These are phyloP conservation scores for Silvanus unidentatus DNA, from an alignment of 2,888 invertebrate species.

Conservation along the genomic window DNA sequence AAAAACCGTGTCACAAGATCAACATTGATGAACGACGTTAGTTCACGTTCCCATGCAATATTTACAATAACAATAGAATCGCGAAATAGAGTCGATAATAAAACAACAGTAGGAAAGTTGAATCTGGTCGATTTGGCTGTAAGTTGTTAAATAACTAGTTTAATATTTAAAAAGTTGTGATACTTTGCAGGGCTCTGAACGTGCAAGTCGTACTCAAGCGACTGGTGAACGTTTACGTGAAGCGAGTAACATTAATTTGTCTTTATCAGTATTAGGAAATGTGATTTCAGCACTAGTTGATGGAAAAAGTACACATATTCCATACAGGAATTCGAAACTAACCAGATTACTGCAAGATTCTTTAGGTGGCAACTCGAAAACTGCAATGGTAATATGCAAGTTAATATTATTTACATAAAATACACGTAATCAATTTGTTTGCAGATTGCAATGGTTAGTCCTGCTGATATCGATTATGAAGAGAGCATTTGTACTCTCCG, in stretches of 20 bases:
- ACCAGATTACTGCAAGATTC: slow-evolving; percentile 94
- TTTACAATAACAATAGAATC: slow-evolving; percentile 98
- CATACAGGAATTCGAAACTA: slow-evolving; percentile 95
- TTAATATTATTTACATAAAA: slow-evolving; percentile 4
- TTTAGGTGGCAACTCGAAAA: slow-evolving; percentile 92
- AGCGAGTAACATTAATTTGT: slow-evolving; percentile 96
- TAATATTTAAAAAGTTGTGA: no score
- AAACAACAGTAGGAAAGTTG: slow-evolving; percentile 89
- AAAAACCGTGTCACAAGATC: slow-evolving; percentile 87
- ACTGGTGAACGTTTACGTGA: slow-evolving; percentile 89
- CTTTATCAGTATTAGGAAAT: slow-evolving; percentile 93
- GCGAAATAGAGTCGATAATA: slow-evolving; percentile 77
- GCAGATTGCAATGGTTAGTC: slow-evolving; percentile 95
- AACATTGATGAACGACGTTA: slow-evolving; percentile 96
- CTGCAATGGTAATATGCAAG: slow-evolving; percentile 87
- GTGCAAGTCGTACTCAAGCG: slow-evolving; percentile 95
- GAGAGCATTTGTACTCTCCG: slow-evolving; percentile 95
- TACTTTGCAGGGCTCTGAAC: slow-evolving; percentile 98
- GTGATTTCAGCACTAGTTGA: slow-evolving; percentile 98
- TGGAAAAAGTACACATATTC: slow-evolving; percentile 94
- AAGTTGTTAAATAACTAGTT: slow-evolving; percentile 43
- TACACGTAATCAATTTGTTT: slow-evolving; percentile 7
- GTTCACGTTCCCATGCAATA: slow-evolving; percentile 95
- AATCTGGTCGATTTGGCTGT: slow-evolving; percentile 97
- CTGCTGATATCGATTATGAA: slow-evolving; percentile 92